These are phyloP conservation scores for Shargacucullia verbasci DNA, from an alignment of 2,888 invertebrate species.

Conservation along the genomic window DNA sequence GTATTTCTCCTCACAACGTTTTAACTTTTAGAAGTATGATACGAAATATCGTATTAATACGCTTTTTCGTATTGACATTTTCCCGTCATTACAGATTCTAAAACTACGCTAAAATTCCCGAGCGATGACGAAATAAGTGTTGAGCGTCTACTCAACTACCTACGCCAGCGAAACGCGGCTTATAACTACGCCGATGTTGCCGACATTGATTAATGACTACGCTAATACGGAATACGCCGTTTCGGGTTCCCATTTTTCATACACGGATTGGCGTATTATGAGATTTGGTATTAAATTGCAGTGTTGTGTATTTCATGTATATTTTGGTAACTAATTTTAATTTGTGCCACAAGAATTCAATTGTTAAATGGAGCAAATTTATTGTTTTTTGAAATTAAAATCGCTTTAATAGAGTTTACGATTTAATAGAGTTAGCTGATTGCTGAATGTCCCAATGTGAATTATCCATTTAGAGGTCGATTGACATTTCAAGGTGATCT, in stretches of 20 bases:
- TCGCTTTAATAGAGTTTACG: too few species aligned
- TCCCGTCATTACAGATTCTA: conserved; percentile 67
- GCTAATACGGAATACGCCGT: conserved; percentile 22
- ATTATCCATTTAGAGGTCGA: too few species aligned
- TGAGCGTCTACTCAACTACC: conserved; percentile 71
- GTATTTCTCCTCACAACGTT: too few species aligned
- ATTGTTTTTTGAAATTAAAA: too few species aligned
- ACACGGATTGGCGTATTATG: conserved; percentile 37
- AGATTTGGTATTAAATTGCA: neutral
- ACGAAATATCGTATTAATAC: neutral
- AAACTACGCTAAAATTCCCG: conserved; percentile 64
- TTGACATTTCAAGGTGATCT: too few species aligned
- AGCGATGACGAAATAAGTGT: conserved; percentile 74
- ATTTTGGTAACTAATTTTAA: too few species aligned
- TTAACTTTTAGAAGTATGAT: too few species aligned
- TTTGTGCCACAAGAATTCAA: too few species aligned
- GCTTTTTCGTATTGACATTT: conserved; percentile 12
- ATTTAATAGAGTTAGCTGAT: too few species aligned
- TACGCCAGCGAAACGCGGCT: conserved; percentile 68
- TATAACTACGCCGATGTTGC: conserved; percentile 63
- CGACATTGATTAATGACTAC: conserved; percentile 67
- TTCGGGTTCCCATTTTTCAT: conserved; percentile 1
- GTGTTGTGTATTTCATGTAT: neutral
- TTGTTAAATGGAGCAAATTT: neutral
- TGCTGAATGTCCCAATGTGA: too few species aligned